A percentile compares a stretch with the other conserved stretches of the same genome.
Conservation (phyloP, 2,113 vertebrate genomes). For the Epinephelus moara region DNA sequence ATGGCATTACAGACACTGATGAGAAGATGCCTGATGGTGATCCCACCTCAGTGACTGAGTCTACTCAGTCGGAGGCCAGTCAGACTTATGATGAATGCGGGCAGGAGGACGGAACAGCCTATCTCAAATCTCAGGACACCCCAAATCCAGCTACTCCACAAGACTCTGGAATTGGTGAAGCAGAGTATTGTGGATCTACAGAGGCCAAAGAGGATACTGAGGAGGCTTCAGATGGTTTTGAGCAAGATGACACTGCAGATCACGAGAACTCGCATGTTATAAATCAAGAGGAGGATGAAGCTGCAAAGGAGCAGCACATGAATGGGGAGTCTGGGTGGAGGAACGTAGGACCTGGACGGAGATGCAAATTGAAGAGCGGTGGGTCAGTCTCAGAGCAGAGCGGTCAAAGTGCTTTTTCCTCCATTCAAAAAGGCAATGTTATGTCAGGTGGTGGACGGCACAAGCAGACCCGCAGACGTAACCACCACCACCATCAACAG, state of each 20-base stretch:
- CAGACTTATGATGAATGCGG: slow-evolving; percentile 44
- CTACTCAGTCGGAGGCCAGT: slow-evolving; percentile 39
- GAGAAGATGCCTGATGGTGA: slow-evolving; percentile 60
- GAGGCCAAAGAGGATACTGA: slow-evolving; percentile 68
- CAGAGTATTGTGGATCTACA: slow-evolving; percentile 50
- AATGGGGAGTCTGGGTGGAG: slow-evolving; percentile 80
- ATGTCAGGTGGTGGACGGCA: slow-evolving; percentile 82
- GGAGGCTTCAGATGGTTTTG: slow-evolving; percentile 62
- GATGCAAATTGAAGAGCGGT: slow-evolving; percentile 72
- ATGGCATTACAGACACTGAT: slow-evolving; percentile 60
- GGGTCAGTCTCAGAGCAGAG: slow-evolving; percentile 75
- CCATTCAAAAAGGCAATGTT: slow-evolving; percentile 70
- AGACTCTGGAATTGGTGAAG: slow-evolving; percentile 57
- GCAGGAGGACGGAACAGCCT: slow-evolving; percentile 37
- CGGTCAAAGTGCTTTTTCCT: slow-evolving; percentile 61
- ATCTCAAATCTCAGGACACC: slow-evolving; percentile 69
- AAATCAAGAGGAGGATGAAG: slow-evolving; percentile 78
- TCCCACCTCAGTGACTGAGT: slow-evolving; percentile 12
- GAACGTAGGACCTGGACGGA: slow-evolving; percentile 71
- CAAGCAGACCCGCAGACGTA: slow-evolving; percentile 86
- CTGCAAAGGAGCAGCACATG: slow-evolving; percentile 72
- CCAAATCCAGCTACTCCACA: slow-evolving; percentile 43
- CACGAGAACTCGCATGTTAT: slow-evolving; percentile 49
- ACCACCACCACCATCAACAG: slow-evolving; percentile 86
- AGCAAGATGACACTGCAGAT: slow-evolving; percentile 44